Base-by-base conservation (phyloP, 92 coral and sea anemone species). In the Phenganax stokvisi region DNA sequence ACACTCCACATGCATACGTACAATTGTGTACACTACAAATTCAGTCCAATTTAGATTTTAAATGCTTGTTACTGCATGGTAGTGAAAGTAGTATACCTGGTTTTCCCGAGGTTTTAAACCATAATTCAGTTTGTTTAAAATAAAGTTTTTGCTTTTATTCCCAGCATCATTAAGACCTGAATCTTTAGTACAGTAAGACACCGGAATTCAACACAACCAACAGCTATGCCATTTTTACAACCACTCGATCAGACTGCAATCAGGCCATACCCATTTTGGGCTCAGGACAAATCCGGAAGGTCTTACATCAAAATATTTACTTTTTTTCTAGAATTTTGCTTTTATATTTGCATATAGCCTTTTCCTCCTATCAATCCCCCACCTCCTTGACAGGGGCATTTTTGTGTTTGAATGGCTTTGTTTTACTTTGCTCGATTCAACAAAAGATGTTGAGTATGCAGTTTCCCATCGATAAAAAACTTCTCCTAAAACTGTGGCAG, bases 221-320 rank as follows among this genome's bases (percentile, higher is more conserved):
- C 71, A 15, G 85, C 80, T n/a, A 79, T 11, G 12, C 85, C 70
- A 56, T 71, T 12, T 74, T 71, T 44, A 77, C 72, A 29, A 87
- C 81, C 75, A 89, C 56, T 51, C 92, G 85, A 81, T 86, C 92
- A 31, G 89, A 37, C 86, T 86, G 29, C 89, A 79, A 70, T 88
- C 88, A 55, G 84, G 84, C 68, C 71, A 75, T 60, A 84, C 80
- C 79, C 81, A 79, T 52, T 76, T 84, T 12, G 80, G 76, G 56
- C 67, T 63, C 6, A 89, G 53, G 57, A 86, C 89, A 10, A 86
- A 66, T 54, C 88, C 88, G 77, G 85, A 79, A 81, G 64, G 83
- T 63, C 54, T 66, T 20, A 20, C 25, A 20, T 20, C 25, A 30
- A 81, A 15, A 60, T n/a, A 66, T 51, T 53, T 47, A 58, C 71